Conservation (phyloP, 2,113 vertebrate species). For the Spea multiplicata region DNA sequence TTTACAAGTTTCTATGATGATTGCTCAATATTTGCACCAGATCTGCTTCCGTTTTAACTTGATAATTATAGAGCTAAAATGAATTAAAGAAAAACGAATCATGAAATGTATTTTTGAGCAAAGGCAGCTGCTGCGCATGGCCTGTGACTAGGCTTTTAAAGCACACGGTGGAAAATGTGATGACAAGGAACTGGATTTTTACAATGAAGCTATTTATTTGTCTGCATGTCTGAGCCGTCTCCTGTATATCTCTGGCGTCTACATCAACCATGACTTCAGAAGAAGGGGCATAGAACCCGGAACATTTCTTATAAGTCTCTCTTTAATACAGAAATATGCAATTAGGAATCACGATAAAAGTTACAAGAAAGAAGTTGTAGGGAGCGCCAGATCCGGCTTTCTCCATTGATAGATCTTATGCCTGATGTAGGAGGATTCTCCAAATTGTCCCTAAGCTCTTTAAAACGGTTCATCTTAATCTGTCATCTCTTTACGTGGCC, state of each 20-base stretch:
- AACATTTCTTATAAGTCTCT: background rate
- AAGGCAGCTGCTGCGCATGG: background rate
- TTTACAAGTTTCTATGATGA: too few species aligned
- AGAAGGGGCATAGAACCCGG: background rate
- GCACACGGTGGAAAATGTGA: background rate
- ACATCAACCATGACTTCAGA: background rate
- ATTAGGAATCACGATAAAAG: too few species aligned
- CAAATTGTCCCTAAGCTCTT: too few species aligned
- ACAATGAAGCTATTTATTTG: constrained; percentile 15
- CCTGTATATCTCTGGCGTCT: background rate
- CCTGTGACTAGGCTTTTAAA: constrained; percentile 9
- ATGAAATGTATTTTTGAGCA: constrained; percentile 2
- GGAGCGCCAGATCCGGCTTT: too few species aligned
- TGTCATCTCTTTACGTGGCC: too few species aligned
- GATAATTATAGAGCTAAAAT: too few species aligned
- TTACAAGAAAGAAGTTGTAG: too few species aligned
- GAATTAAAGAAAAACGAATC: background rate
- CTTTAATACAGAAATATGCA: background rate
- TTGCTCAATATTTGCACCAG: too few species aligned
- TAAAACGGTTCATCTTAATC: too few species aligned
- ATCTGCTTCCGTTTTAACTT: too few species aligned
- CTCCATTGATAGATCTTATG: too few species aligned
- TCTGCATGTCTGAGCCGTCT: background rate
- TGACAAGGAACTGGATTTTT: constrained; percentile 4
- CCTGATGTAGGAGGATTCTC: too few species aligned